Percentiles rank a stretch among this genome's conserved stretches.
Conservation (phyloP, 2,888 invertebrate species). For the Fragum fragum region DNA sequence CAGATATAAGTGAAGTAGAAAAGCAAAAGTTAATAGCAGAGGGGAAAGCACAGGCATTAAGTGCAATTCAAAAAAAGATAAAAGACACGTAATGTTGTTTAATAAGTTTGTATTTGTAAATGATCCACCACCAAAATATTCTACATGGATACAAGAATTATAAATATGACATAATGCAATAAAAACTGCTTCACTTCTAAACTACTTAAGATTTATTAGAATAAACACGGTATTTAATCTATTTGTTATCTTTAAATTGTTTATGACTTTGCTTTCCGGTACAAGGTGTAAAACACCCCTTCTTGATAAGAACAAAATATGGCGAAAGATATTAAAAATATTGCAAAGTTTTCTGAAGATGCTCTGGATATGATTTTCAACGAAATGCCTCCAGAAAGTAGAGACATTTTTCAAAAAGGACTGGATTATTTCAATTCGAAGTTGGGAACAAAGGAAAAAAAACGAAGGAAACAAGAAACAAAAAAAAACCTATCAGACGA, state of each 20-base stretch:
- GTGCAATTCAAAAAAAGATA: not conserved
- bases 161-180: not conserved
- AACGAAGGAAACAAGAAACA: not conserved
- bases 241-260: not conserved
- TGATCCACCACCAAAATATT: not conserved
- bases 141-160: not conserved
- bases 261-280: constrained; percentile 4
- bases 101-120: not conserved
- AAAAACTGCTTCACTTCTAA: not conserved
- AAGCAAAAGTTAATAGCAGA: constrained; percentile 28
- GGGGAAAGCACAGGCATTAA: constrained; percentile 21
- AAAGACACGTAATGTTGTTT: not conserved
- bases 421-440: not conserved
- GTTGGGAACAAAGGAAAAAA: constrained; percentile 13
- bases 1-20: constrained; percentile 7
- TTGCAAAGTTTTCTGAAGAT: constrained; percentile 27
- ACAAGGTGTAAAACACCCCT: constrained; percentile 16
- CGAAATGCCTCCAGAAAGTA: constrained; percentile 8
- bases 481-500: constrained; percentile 19
- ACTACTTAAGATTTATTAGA: not conserved
- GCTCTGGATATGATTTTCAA: constrained; percentile 8
- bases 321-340: constrained; percentile 21
- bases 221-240: not conserved
- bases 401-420: not conserved
- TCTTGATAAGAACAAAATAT: constrained; percentile 13